phyloP scores from a whole-genome alignment of 2,113 vertebrate species.

The Oreochromis niloticus region DNA sequence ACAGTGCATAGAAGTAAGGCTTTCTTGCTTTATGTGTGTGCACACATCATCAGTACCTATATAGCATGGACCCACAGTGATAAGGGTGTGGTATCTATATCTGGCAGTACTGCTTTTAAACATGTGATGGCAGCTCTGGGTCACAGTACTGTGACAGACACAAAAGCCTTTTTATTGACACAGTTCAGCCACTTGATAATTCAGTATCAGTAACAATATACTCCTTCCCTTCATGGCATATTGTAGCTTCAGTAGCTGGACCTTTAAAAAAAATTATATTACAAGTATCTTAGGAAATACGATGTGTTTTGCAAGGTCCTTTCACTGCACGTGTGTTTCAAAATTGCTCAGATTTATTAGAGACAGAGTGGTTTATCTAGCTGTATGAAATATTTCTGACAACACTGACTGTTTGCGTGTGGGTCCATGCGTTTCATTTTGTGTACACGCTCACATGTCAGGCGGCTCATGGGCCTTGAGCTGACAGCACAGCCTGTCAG shows the following conservation, averaged over 20 bases:
- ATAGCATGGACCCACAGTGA: background rate
- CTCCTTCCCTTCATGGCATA: background rate
- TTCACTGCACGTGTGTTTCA: background rate
- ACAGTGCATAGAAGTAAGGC: background rate
- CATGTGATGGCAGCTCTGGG: slow-evolving; percentile 44
- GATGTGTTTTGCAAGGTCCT: background rate
- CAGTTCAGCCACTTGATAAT: background rate
- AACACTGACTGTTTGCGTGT: background rate
- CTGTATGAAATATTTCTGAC: background rate
- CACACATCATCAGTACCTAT: background rate
- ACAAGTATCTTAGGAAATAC: background rate
- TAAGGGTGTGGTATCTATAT: background rate
- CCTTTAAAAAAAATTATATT: background rate
- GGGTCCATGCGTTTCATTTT: slow-evolving; percentile 7
- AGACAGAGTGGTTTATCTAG: background rate
- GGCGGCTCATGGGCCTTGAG: slow-evolving; percentile 32
- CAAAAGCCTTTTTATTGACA: background rate
- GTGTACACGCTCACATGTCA: background rate
- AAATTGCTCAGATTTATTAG: background rate
- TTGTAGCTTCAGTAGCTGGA: background rate
- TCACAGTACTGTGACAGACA: background rate
- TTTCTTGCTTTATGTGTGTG: background rate
- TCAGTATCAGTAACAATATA: background rate
- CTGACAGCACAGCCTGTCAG: slow-evolving; percentile 50
- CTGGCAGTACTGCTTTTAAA: slow-evolving; percentile 32